Evolutionary conservation across 2,113 vertebrate species (phyloP), one percentile per base, ranked within the genome.

Genomic region (Lepisosteus oculatus): DNA sequence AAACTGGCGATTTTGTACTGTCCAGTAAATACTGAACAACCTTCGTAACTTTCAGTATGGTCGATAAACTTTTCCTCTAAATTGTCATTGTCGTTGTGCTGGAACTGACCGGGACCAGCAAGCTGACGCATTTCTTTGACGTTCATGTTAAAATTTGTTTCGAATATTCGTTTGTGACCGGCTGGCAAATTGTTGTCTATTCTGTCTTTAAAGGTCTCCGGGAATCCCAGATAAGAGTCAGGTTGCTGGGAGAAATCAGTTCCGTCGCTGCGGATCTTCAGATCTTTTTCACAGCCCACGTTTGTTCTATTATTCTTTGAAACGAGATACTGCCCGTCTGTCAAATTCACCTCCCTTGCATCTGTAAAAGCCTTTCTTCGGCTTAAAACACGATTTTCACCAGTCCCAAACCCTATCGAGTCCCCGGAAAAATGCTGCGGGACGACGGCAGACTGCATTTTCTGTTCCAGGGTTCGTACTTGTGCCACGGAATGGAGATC

Each of bases 341-440:
- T 8, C 3, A 65, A 15, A 51, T 73, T 61, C 68, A 70, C 66
- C 9, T 17, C 6, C 55, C 68, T 76, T 14, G 57, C 29, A 0
- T 71, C 71, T 41, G 69, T 14, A 29, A 68, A 47, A 15, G 57
- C 73, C 66, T 59, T 75, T 8, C 71, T 72, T 11, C 41, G 68
- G 42, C 65, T 65, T 13, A 74, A n/a, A 67, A 56, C 72, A 2
- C 64, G 68, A 61, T 70, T 74, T 1, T 84, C 82, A 72, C 74
- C 80, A 80, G 83, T 85, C 73, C 91, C 90, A 42, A 93, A 93
- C 43, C 91, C 91, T 42, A 93, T 93, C 0, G 89, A 93, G 61
- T 93, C 91, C 59, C 77, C 74, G 61, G 85, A 82, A 77, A 83
- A 71, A 75, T 88, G 86, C 68, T 85, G 77, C 56, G 84, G 81